phyloP scores from a whole-genome alignment of 2,888 invertebrate genomes.

The Lochmaea crataegi region DNA sequence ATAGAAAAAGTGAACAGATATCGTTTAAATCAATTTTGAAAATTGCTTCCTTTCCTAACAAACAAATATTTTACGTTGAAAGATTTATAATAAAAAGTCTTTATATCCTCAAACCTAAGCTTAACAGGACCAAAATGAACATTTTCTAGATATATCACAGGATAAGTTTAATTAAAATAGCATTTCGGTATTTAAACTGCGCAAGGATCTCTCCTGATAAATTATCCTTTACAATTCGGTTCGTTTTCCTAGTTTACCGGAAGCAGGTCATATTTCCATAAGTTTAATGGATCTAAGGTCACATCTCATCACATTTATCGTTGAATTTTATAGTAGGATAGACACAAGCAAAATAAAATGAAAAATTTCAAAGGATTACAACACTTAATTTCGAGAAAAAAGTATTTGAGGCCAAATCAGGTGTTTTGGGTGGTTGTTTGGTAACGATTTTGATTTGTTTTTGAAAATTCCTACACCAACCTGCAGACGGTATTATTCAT shows the following conservation, averaged over 20 bases:
- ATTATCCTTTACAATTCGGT: neutral
- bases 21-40: neutral
- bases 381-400: too few species aligned
- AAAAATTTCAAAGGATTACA: too few species aligned
- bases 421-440: too few species aligned
- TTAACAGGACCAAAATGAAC: neutral
- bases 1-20: neutral
- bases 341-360: neutral
- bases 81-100: too few species aligned
- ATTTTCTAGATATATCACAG: neutral
- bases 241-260: conserved; percentile 4
- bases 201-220: neutral
- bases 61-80: too few species aligned
- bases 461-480: too few species aligned
- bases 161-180: neutral
- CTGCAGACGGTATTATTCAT: too few species aligned
- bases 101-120: too few species aligned
- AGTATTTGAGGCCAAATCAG: too few species aligned
- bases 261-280: neutral
- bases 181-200: neutral
- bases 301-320: neutral
- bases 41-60: neutral
- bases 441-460: too few species aligned
- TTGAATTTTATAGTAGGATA: neutral
- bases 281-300: neutral